Percentiles rank a stretch among this genome's conserved stretches.
phyloP scores from a whole-genome alignment of 2,113 vertebrate species.

The Gobio gobio region DNA sequence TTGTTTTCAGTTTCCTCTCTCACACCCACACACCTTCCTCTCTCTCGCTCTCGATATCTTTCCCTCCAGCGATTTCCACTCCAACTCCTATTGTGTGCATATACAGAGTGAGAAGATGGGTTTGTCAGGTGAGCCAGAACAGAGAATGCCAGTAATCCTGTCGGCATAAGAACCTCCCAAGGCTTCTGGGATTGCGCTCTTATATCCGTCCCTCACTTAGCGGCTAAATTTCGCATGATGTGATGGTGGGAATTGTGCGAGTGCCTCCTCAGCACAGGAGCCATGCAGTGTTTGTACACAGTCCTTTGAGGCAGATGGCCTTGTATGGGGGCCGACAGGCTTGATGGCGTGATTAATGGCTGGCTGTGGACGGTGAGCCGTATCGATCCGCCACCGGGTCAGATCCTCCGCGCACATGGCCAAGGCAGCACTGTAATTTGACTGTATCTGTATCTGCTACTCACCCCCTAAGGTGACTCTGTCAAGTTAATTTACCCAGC shows the following conservation, averaged over 20 bases:
- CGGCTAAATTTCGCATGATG: conserved; percentile 60
- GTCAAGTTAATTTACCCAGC: conserved; percentile 39
- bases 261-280: conserved; percentile 56
- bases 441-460: conserved; percentile 61
- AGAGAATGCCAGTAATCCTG: conserved; percentile 33
- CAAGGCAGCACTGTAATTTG: conserved; percentile 61
- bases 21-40: conserved; percentile 30
- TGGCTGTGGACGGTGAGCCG: conserved; percentile 57
- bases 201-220: conserved; percentile 48
- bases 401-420: conserved; percentile 57
- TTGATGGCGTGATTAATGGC: conserved; percentile 72
- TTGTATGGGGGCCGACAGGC: conserved; percentile 52
- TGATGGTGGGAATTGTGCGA: conserved; percentile 57
- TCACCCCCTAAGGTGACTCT: conserved; percentile 37
- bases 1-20: conserved; percentile 56
- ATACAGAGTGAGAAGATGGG: conserved; percentile 38
- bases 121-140: conserved; percentile 37
- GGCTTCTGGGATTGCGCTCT: conserved; percentile 28
- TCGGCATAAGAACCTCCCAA: conserved; percentile 10
- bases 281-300: conserved; percentile 63
- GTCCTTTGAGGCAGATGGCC: conserved; percentile 62
- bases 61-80: conserved; percentile 48
- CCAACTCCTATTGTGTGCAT: conserved; percentile 51
- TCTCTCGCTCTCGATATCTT: conserved; percentile 44
- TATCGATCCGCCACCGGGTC: conserved; percentile 69